phyloP scores from a whole-genome alignment of 2,888 invertebrate genomes.

The Leucozona laternaria region DNA sequence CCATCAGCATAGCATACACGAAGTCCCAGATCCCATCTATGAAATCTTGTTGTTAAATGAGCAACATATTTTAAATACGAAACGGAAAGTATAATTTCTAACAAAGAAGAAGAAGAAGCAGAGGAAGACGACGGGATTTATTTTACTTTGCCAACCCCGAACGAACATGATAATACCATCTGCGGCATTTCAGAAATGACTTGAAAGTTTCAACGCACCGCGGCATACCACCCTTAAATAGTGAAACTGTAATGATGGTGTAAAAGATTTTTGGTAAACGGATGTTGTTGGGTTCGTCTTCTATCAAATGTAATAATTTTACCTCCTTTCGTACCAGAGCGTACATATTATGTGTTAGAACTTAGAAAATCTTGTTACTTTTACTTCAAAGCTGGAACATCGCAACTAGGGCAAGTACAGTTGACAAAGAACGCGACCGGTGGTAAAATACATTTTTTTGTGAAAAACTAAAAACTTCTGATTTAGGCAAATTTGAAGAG shows the following conservation, averaged over 20 bases:
- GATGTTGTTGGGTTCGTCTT: conserved; percentile 25
- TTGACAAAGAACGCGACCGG: not conserved
- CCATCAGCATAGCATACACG: conserved; percentile 19
- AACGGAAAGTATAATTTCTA: conserved; percentile 55
- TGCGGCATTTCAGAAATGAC: conserved; percentile 61
- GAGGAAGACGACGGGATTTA: conserved; percentile 35
- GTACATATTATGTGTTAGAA: not conserved
- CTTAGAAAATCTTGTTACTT: no score
- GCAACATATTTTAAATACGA: conserved; percentile 58
- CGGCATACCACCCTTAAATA: conserved; percentile 27
- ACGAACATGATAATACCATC: conserved; percentile 69
- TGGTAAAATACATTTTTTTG: not conserved
- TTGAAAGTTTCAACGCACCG: conserved; percentile 49
- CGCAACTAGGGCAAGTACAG: not conserved
- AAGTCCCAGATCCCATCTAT: not conserved
- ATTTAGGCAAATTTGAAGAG: no score
- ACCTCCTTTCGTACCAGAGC: not conserved
- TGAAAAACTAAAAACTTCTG: not conserved
- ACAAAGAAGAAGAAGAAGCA: conserved; percentile 22
- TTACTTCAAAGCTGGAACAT: no score
- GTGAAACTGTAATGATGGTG: conserved; percentile 16
- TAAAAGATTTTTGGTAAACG: conserved; percentile 17
- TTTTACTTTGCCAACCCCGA: conserved; percentile 58
- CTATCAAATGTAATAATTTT: conserved; percentile 1
- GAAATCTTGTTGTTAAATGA: conserved; percentile 38